phyloP scores from a whole-genome alignment of 2,797 vertebrate genomes.

The Salmo trutta region DNA sequence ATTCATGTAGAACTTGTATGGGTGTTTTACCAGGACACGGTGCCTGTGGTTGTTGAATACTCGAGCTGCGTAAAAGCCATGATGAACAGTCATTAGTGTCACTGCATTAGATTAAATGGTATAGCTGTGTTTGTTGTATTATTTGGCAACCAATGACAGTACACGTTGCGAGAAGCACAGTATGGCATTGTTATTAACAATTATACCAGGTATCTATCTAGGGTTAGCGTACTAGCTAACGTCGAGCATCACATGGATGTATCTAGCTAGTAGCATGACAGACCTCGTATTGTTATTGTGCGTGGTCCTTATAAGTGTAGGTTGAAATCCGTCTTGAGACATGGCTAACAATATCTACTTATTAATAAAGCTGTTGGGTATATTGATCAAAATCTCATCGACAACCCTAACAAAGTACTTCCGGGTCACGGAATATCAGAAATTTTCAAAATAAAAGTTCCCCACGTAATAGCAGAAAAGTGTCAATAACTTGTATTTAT shows the following conservation, averaged over 20 bases:
- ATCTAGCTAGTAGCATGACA: constrained; percentile 17
- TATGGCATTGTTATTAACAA: background rate
- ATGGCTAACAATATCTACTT: constrained; percentile 44
- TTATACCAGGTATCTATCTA: background rate
- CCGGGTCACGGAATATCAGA: too few relatives aligned
- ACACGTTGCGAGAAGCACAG: background rate
- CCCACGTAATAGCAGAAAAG: too few relatives aligned
- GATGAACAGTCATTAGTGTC: background rate
- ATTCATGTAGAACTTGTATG: constrained; percentile 87
- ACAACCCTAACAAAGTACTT: too few relatives aligned
- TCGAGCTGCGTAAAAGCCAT: constrained; percentile 49
- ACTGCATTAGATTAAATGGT: background rate
- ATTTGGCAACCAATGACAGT: background rate
- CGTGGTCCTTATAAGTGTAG: constrained; percentile 52
- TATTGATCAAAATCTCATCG: background rate
- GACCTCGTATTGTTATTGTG: constrained; percentile 67
- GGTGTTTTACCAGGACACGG: constrained; percentile 80
- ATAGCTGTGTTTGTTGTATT: background rate
- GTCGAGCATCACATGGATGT: background rate
- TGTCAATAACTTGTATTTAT: too few relatives aligned
- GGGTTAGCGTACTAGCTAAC: background rate
- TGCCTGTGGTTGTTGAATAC: constrained; percentile 61
- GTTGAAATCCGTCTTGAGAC: constrained; percentile 71
- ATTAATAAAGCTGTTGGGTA: background rate
- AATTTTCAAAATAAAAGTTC: too few relatives aligned